Evolutionary conservation across 2,888 invertebrate genomes (phyloP), one percentile per base, ranked within the genome.

Genomic region (Agrochola circellaris): DNA sequence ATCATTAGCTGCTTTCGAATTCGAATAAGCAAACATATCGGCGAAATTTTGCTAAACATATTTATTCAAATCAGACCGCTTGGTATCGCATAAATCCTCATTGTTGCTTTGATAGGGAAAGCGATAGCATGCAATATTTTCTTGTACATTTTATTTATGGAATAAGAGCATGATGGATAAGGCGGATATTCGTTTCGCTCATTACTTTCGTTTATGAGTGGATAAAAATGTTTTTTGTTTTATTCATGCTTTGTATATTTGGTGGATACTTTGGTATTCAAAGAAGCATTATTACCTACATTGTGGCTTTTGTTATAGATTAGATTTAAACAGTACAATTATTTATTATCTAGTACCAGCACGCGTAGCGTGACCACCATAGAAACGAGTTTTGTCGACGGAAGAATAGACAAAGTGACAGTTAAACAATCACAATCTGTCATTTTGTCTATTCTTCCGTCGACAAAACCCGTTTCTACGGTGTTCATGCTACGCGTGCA

Each of bases 1-100:
- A 86, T 88, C 83, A 91, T 91, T 89, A 91, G 79, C 76, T 38
- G 77, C 82, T 82, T 88, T 79, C 73, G 70, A 88, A 88, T 85
- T 76, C 70, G 75, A 80, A 83, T 85, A 77, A 84, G 82, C 88
- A 81, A 88, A 87, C 82, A 80, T 82, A 85, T 87, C 79, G 81
- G 82, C 75, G 77, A 87, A 86, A 85, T 87, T 88, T 75, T 79
- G 86, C 38, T 81, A 82, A 72, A 85, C 81, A 82, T 81, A 85
- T 74, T 86, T 87, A 85, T 84, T 87, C 78, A 86, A 88, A 88
- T 84, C 81, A 80, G 75, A 79, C 73, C 54, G 72, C 67, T 80
- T 65, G 48, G 42, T 68, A 65, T 84, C 60, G 26, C 77, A 76
- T 79, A 85, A 87, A 87, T 81, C 79, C 66, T 74, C 72, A 85